These are phyloP conservation scores for Pyrgus malvae DNA, from an alignment of 2,888 invertebrate species.

Conservation along the genomic window DNA sequence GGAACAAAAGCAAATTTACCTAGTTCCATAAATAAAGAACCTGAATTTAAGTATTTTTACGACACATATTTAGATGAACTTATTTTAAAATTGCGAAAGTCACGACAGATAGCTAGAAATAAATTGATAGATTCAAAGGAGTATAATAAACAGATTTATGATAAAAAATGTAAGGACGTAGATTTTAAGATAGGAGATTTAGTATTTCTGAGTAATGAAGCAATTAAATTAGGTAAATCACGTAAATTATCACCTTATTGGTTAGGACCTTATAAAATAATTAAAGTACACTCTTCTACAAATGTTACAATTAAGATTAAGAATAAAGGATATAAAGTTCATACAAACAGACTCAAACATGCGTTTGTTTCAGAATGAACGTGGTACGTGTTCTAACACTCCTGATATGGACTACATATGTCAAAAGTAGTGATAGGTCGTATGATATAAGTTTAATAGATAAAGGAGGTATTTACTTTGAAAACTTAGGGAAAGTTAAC, in stretches of 20 bases:
- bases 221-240: slow-evolving; percentile 28
- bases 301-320: slow-evolving; percentile 32
- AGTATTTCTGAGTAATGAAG: slow-evolving; percentile 34
- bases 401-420: background rate
- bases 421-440: background rate
- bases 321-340: slow-evolving; percentile 31
- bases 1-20: background rate
- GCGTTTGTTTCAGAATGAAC: background rate
- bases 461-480: background rate
- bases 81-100: slow-evolving; percentile 34
- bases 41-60: slow-evolving; percentile 39
- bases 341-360: slow-evolving; percentile 31
- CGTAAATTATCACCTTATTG: slow-evolving; percentile 18
- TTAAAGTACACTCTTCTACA: slow-evolving; percentile 31
- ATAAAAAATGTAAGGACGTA: slow-evolving; percentile 11
- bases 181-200: slow-evolving; percentile 27
- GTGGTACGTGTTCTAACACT: background rate
- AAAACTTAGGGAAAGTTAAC: slow-evolving; percentile 29
- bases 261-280: slow-evolving; percentile 29
- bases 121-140: slow-evolving; percentile 25
- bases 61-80: slow-evolving; percentile 40
- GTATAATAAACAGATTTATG: slow-evolving; percentile 22
- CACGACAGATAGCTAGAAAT: slow-evolving; percentile 32
- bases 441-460: background rate
- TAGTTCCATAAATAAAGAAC: background rate